Conservation (phyloP, 2,797 vertebrate genomes). For the Spea hammondii region DNA sequence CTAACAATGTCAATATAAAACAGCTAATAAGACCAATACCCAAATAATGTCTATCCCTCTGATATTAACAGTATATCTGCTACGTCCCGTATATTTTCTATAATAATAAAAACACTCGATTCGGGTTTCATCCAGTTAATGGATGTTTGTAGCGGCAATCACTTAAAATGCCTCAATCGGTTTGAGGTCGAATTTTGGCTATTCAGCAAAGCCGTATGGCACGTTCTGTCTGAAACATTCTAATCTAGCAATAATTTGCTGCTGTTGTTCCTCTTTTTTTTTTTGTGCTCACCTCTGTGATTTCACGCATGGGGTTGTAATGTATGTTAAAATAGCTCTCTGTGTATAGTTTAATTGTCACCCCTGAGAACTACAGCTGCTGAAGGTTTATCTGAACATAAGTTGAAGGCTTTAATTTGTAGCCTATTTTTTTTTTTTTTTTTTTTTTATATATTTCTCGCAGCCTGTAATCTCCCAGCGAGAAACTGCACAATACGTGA, state of each 20-base stretch:
- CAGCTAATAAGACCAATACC: too few relatives aligned
- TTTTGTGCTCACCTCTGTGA: background rate
- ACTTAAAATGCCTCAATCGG: background rate
- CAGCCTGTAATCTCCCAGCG: slow-evolving; percentile 21
- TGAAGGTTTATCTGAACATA: slow-evolving; percentile 23
- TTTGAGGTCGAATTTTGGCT: background rate
- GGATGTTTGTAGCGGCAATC: background rate
- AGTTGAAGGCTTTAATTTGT: slow-evolving; percentile 18
- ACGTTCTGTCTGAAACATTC: background rate
- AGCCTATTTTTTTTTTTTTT: slow-evolving; percentile 1
- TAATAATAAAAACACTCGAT: too few relatives aligned
- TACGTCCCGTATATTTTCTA: too few relatives aligned
- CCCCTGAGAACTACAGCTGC: slow-evolving; percentile 8
- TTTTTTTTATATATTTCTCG: background rate
- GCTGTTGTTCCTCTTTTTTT: slow-evolving; percentile 1
- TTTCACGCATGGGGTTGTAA: background rate
- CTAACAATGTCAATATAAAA: too few relatives aligned
- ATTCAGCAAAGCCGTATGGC: background rate
- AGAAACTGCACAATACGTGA: background rate
- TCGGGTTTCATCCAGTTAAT: too few relatives aligned
- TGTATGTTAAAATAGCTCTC: background rate
- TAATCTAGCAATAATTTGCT: background rate
- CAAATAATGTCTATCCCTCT: too few relatives aligned
- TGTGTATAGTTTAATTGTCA: slow-evolving; percentile 16
- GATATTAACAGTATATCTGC: too few relatives aligned